Evolutionary conservation across 2,113 vertebrate genomes (phyloP), one percentile per base, ranked within the genome.

Genomic region (Takifugu flavidus): DNA sequence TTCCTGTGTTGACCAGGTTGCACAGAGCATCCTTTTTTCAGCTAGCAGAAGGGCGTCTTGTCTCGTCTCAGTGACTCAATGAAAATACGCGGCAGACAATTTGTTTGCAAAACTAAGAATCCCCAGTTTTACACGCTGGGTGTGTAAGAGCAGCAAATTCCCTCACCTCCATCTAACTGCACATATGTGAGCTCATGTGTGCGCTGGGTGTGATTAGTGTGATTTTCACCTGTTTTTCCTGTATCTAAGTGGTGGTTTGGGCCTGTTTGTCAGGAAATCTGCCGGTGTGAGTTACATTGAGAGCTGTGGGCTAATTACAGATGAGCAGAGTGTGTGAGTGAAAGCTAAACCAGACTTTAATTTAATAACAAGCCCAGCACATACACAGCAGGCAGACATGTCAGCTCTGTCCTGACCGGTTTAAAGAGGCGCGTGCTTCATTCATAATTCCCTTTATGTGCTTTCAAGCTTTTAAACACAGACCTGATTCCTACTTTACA

Each of bases 251-350:
- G 58, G 49, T 74, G 3, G 2, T 77, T 78, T 80, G 62, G 62
- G 53, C 49, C 34, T 55, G 65, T 77, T 80, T 72, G 59, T 62
- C 54, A 56, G 59, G 52, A 80, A 80, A 82, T 58, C 62, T 64
- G 51, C 62, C 11, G n/a, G 67, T 75, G 50, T 78, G 68, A 52
- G 46, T 77, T 71, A 69, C 73, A 75, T 66, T 65, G 56, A 73
- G 65, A 79, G 79, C 75, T 79, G 75, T 67, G 75, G 29, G 62
- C 79, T 80, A 80, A 88, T 84, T 79, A 81, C 77, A 84, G 80
- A 78, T 77, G 62, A 72, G 59, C 66, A 20, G 57, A 84, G 59
- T 61, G 49, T 74, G 76, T 75, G 65, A 67, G 75, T 80, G 86
- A 85, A 85, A 83, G 78, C 72, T 73, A 74, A 80, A 69, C 75